A percentile compares a stretch with the other conserved stretches of the same genome.
phyloP scores from a whole-genome alignment of 2,113 vertebrate genomes.

The Vicugna pacos region DNA sequence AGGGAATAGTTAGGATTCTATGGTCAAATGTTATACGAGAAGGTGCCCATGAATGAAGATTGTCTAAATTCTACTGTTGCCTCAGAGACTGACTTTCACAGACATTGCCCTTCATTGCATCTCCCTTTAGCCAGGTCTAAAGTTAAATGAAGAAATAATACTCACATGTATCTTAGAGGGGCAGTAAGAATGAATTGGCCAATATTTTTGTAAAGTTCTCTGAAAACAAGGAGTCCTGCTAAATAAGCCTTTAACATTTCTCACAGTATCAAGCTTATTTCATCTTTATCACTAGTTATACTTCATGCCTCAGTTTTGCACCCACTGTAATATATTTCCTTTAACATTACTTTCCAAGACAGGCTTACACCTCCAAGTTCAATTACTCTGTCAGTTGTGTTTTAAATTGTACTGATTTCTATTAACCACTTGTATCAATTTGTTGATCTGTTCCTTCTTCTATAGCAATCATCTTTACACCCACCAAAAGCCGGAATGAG shows the following conservation, averaged over 20 bases:
- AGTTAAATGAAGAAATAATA: background rate
- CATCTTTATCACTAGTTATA: conserved; percentile 27
- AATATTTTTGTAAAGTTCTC: conserved; percentile 32
- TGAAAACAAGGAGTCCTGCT: conserved; percentile 15
- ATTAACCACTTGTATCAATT: conserved; percentile 75
- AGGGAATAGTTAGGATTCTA: background rate
- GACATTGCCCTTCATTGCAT: background rate
- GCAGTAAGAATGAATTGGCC: background rate
- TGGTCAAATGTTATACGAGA: background rate
- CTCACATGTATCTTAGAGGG: background rate
- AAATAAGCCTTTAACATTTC: conserved; percentile 49
- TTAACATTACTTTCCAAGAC: conserved; percentile 64
- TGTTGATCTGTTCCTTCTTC: conserved; percentile 70
- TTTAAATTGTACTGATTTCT: conserved; percentile 73
- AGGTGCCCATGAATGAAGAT: background rate
- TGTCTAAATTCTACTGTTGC: background rate
- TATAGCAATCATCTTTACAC: conserved; percentile 60
- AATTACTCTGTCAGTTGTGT: conserved; percentile 78
- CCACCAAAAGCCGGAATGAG: conserved; percentile 67
- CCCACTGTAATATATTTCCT: conserved; percentile 57
- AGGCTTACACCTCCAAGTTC: conserved; percentile 74
- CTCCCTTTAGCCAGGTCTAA: conserved; percentile 6
- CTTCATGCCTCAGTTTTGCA: conserved; percentile 45
- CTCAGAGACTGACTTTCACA: conserved; percentile 26
- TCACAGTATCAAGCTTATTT: conserved; percentile 34